phyloP scores from a whole-genome alignment of 2,888 invertebrate species.

The Ctena decussata region DNA sequence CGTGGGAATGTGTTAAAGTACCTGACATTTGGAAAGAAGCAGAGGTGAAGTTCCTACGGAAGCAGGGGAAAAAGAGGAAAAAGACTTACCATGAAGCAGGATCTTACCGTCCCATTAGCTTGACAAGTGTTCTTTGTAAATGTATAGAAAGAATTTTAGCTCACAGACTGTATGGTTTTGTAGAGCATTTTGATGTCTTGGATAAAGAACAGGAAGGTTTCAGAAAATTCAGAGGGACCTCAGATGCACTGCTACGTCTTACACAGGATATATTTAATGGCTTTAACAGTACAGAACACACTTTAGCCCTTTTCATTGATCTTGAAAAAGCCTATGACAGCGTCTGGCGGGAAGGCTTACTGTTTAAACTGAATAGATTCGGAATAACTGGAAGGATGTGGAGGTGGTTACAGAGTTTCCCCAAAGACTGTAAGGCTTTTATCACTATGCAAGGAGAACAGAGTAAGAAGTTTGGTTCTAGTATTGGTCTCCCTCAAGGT shows the following conservation, averaged over 20 bases:
- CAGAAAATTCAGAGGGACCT: constrained; percentile 13
- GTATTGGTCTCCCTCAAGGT: constrained; percentile 6
- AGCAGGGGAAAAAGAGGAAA: neutral
- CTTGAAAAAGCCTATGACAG: constrained; percentile 32
- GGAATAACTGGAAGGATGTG: constrained; percentile 18
- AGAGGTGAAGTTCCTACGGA: constrained; percentile 6
- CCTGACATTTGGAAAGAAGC: constrained; percentile 19
- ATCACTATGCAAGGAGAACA: neutral
- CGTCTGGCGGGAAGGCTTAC: constrained; percentile 39
- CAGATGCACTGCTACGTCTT: constrained; percentile 18
- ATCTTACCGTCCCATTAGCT: constrained; percentile 16
- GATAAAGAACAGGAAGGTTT: constrained; percentile 26
- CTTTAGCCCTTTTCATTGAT: constrained; percentile 22
- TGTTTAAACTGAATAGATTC: constrained; percentile 16
- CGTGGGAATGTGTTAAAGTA: neutral
- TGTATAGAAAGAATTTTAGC: constrained; percentile 11
- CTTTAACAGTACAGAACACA: constrained; percentile 15
- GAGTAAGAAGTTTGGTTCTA: neutral
- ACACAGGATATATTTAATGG: constrained; percentile 27
- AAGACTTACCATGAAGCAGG: constrained; percentile 2
- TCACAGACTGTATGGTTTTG: constrained; percentile 5
- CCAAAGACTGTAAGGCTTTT: neutral
- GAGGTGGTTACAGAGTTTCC: constrained; percentile 3
- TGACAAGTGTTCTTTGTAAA: constrained; percentile 20
- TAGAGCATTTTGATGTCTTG: neutral